Evolutionary conservation across 2,888 invertebrate genomes (phyloP).

Genomic region (Ornithoptera alexandrae): DNA sequence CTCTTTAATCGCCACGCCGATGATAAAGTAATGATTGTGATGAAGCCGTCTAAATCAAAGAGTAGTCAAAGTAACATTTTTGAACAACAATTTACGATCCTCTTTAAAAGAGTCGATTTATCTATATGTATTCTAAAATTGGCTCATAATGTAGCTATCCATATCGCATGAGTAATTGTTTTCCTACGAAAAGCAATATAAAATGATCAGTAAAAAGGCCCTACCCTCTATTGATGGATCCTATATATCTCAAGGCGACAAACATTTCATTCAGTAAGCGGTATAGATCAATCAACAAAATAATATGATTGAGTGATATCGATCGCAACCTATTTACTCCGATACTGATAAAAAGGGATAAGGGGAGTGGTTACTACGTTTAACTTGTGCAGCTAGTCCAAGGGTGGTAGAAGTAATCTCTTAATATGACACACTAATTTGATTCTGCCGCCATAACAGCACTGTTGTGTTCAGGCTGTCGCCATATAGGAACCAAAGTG

Average conservation of each 20-base stretch:
- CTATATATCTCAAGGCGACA: slow-evolving; percentile 25
- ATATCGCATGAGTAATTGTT: neutral
- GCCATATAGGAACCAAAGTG: too few relatives aligned
- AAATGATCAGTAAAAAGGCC: neutral
- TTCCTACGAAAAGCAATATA: neutral
- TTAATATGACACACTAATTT: too few relatives aligned
- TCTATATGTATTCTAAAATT: neutral
- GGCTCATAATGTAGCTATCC: neutral
- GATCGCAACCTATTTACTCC: neutral
- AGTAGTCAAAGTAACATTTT: too few relatives aligned
- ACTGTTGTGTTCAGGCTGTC: too few relatives aligned
- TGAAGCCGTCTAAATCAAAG: too few relatives aligned
- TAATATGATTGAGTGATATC: slow-evolving; percentile 22
- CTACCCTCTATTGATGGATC: neutral
- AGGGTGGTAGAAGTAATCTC: too few relatives aligned
- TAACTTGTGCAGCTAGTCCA: too few relatives aligned
- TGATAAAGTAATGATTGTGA: too few relatives aligned
- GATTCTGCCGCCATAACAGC: too few relatives aligned
- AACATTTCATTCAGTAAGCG: slow-evolving; percentile 12
- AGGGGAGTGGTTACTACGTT: neutral
- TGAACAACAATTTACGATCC: too few relatives aligned
- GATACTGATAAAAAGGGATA: neutral
- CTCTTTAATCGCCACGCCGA: too few relatives aligned
- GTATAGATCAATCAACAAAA: slow-evolving; percentile 15
- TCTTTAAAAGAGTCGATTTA: too few relatives aligned